Conservation (phyloP, 1,140 invertebrate genomes). For the Drepana arcuata region DNA sequence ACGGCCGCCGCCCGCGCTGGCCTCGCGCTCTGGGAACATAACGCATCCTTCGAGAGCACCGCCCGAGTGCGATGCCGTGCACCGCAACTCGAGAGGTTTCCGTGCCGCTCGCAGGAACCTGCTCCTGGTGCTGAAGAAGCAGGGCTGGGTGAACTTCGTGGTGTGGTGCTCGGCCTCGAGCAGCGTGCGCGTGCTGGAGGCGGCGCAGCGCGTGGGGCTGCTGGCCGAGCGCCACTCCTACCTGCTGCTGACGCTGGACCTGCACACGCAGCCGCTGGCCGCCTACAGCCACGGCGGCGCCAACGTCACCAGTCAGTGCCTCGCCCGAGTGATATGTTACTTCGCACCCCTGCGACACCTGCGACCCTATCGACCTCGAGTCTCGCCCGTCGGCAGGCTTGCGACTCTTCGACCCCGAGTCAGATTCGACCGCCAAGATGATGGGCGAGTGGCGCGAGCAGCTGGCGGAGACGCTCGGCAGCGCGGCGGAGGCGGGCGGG, state of each 20-base stretch:
- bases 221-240: constrained; percentile 82
- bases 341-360: not conserved
- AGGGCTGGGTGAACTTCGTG: constrained; percentile 41
- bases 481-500: constrained; percentile 14
- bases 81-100: too few relatives aligned
- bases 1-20: too few relatives aligned
- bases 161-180: constrained; percentile 47
- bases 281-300: constrained; percentile 87
- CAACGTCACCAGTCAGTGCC: constrained; percentile 79
- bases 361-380: not conserved
- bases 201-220: constrained; percentile 86
- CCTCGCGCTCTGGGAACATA: not conserved
- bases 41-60: too few relatives aligned
- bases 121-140: constrained; percentile 49
- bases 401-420: constrained; percentile 37
- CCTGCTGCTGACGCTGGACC: constrained; percentile 83
- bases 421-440: constrained; percentile 13
- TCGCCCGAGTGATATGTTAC: not conserved
- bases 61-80: too few relatives aligned
- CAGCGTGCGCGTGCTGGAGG: constrained; percentile 43
- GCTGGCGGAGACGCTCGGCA: constrained; percentile 8
- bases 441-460: constrained; percentile 25
- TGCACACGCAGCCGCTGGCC: constrained; percentile 82
- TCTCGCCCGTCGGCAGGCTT: constrained; percentile 15
- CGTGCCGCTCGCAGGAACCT: constrained; percentile 27